Evolutionary conservation across 2,888 invertebrate genomes (phyloP), one percentile per base, ranked within the genome.

Genomic region (Cephus spinipes): DNA sequence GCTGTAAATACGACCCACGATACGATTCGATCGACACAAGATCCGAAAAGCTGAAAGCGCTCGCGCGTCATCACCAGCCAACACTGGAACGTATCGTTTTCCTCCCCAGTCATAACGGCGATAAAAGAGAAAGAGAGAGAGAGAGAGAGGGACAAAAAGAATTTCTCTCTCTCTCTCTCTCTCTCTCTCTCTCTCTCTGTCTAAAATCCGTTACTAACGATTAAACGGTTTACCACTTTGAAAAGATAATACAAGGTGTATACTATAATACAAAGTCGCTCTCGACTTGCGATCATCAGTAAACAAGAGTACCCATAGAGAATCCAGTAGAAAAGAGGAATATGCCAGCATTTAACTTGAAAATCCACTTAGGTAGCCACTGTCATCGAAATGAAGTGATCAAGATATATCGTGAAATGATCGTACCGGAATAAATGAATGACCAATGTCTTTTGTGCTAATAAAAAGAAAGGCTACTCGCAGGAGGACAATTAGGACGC

Each of bases 401-500:
- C 6, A 40, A 40, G 23, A 15, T 40, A 55, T 23, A 55, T 55
- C 1, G 40, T 9, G 23, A 55, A 6, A 23, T 9, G 23, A 23
- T 23, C 23, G 23, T 23, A 55, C 4, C 40, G 4, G 23, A 15
- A 23, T 55, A 55, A 55, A 55, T 1, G 6, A 55, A 23, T 55
- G 40, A 23, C 6, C 40, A 23, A 23, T 55, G 40, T 55, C 40
- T 23, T 55, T 55, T 15, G 40, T 23, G 9, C 15, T 6, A 55
- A 55, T 55, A 55, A 23, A 55, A 23, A 55, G 23, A 55, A 55
- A 55, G 15, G 23, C 23, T 55, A 55, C 40, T 55, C 23, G 40
- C 40, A 23, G 40, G 40, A 30, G 32, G 12, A 32, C 71, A 30
- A 71, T 71, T 71, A 32, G 82, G 74, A 76, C 73, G 80, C 84